Conservation (phyloP, 2,888 invertebrate species). For the Microchrysa polita region DNA sequence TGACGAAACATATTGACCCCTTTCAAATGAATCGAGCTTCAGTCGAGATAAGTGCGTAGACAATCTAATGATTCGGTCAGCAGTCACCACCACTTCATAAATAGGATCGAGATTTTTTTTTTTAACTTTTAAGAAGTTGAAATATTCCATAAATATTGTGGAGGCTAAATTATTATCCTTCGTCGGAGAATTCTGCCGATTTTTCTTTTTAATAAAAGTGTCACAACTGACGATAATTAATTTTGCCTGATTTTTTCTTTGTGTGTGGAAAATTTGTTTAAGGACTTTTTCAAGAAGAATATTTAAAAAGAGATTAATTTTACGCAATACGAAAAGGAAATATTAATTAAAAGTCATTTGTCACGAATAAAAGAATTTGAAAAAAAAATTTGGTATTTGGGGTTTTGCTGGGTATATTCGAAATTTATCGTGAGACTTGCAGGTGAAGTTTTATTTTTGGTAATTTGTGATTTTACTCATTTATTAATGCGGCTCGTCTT, state of each 20-base stretch:
- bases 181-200: neutral
- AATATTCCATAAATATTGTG: constrained; percentile 11
- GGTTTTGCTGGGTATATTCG: too few species aligned
- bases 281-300: neutral
- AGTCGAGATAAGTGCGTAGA: neutral
- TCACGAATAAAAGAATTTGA: constrained; percentile 10
- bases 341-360: constrained; percentile 27
- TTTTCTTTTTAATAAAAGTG: constrained; percentile 37
- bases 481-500: too few species aligned
- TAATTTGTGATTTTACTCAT: too few species aligned
- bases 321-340: neutral
- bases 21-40: constrained; percentile 3
- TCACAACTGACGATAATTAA: constrained; percentile 41
- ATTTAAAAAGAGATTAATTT: neutral
- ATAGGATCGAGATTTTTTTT: neutral
- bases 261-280: neutral
- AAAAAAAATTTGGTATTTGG: too few species aligned
- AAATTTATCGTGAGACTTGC: too few species aligned
- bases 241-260: constrained; percentile 19
- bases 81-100: too few species aligned
- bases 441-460: too few species aligned
- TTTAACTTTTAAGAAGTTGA: constrained; percentile 14
- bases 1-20: constrained; percentile 15
- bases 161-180: neutral
- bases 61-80: neutral